Evolutionary conservation across 2,888 invertebrate species (phyloP).

Genomic region (Lasioglossum morio): DNA sequence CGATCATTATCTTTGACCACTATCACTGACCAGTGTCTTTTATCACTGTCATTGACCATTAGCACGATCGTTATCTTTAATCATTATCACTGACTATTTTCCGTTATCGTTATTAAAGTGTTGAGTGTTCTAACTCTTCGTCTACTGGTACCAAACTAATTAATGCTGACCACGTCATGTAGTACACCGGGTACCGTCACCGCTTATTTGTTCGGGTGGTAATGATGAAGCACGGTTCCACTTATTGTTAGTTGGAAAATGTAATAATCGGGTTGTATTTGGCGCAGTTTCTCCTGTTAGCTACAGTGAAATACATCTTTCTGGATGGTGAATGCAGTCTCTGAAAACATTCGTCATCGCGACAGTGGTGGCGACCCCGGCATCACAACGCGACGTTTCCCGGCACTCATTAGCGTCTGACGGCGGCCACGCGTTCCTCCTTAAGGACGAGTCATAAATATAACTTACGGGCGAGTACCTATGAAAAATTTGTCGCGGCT

Average conservation of each 20-base stretch:
- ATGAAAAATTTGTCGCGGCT: slow-evolving; percentile 77
- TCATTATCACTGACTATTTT: no score
- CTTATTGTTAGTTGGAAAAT: slow-evolving; percentile 11
- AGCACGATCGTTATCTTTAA: no score
- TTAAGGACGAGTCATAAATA: slow-evolving; percentile 73
- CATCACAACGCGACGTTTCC: slow-evolving; percentile 48
- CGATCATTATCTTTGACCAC: neutral
- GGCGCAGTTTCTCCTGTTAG: neutral
- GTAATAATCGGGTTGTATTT: neutral
- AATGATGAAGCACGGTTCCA: neutral
- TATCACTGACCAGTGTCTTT: neutral
- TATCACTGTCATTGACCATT: no score
- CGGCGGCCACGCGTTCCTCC: slow-evolving; percentile 73
- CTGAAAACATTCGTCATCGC: slow-evolving; percentile 70
- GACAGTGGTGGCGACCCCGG: slow-evolving; percentile 33
- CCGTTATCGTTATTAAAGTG: neutral
- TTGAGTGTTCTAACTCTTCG: neutral
- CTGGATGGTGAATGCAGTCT: neutral
- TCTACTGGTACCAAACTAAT: neutral
- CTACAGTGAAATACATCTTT: slow-evolving; percentile 21
- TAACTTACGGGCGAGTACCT: slow-evolving; percentile 73
- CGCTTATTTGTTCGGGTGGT: neutral
- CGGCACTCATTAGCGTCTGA: slow-evolving; percentile 79
- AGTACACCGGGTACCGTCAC: neutral
- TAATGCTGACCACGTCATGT: neutral